These are phyloP conservation scores for Drosophila watanabei DNA, from an alignment of 1,140 invertebrate genomes.

Conservation along the genomic window DNA sequence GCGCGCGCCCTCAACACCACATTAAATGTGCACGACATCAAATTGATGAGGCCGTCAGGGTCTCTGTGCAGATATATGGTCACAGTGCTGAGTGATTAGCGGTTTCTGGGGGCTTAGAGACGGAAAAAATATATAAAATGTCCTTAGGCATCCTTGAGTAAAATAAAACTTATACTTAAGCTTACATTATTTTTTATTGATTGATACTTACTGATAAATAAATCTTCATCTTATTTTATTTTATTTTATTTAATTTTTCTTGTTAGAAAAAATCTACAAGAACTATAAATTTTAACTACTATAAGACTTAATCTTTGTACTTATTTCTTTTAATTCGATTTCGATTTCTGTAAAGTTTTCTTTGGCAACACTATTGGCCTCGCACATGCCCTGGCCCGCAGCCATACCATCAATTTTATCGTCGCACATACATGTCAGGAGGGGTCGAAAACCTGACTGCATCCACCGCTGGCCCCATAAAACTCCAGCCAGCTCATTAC, in stretches of 20 bases:
- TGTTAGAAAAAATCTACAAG: background rate
- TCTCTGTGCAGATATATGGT: conserved; percentile 49
- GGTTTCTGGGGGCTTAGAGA: background rate
- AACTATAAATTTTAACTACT: background rate
- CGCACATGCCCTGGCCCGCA: conserved; percentile 17
- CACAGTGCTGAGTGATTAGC: conserved; percentile 21
- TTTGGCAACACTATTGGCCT: background rate
- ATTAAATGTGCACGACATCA: conserved; percentile 77
- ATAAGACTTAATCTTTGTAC: too few species aligned
- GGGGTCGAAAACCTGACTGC: conserved; percentile 34
- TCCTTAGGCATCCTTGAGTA: background rate
- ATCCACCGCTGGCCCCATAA: conserved; percentile 63
- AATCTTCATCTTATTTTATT: background rate
- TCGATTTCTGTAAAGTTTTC: background rate
- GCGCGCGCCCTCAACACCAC: conserved; percentile 67
- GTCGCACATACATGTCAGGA: conserved; percentile 52
- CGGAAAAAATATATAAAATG: background rate
- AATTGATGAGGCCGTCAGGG: conserved; percentile 75
- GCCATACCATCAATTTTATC: conserved; percentile 75
- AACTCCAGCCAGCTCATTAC: conserved; percentile 72
- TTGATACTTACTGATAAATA: too few species aligned
- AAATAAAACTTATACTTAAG: too few species aligned
- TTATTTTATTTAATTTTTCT: too few species aligned
- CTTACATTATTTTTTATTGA: too few species aligned
- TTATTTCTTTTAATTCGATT: background rate